Evolutionary conservation across 2,888 invertebrate genomes (phyloP).

Genomic region (Notodonta ziczac): DNA sequence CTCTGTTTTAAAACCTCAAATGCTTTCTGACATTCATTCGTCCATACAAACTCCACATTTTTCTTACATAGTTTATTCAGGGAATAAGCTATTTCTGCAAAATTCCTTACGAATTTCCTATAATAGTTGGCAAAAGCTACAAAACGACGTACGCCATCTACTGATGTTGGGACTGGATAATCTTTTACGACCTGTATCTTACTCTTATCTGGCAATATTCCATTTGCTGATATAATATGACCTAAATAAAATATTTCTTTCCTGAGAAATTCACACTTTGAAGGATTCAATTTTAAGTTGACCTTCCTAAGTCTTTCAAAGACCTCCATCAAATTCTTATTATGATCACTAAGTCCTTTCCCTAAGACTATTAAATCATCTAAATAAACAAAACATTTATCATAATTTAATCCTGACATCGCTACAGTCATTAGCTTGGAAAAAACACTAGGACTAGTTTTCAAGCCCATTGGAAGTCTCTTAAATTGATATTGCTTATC

Average conservation of each 20-base stretch:
- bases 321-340: background rate
- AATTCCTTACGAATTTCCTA: conserved; percentile 12
- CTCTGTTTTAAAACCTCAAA: conserved; percentile 13
- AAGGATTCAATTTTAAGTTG: conserved; percentile 4
- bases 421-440: background rate
- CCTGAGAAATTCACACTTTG: conserved; percentile 1
- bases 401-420: conserved; percentile 1
- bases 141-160: background rate
- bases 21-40: conserved; percentile 11
- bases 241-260: conserved; percentile 3
- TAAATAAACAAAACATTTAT: background rate
- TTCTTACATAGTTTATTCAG: conserved; percentile 24
- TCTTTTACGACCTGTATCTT: background rate
- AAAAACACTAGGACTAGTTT: background rate
- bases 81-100: conserved; percentile 18
- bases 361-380: background rate
- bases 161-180: background rate
- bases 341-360: background rate
- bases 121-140: background rate
- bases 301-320: conserved; percentile 1
- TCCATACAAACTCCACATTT: conserved; percentile 16
- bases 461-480: background rate
- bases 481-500: background rate
- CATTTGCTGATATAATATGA: background rate
- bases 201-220: background rate